Evolutionary conservation across 1,140 invertebrate genomes (phyloP).

Genomic region (Atta cephalotes): DNA sequence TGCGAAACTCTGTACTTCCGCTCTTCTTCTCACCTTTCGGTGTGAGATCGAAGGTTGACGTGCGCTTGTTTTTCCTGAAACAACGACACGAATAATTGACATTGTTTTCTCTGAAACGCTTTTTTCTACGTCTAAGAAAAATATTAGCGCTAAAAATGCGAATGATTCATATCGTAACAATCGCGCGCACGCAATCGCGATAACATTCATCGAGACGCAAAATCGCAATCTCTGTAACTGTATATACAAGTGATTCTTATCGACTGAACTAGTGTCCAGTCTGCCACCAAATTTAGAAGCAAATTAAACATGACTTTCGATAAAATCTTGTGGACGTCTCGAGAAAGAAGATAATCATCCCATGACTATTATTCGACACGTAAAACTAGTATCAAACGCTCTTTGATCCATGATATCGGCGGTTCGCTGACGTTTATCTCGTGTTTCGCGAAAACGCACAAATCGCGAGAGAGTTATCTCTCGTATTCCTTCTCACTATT

Average conservation of each 20-base stretch:
- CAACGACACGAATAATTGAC: not conserved
- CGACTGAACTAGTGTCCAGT: not conserved
- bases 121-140: slow-evolving; percentile 22
- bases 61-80: not conserved
- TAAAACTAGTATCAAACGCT: slow-evolving; percentile 13
- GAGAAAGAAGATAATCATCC: not conserved
- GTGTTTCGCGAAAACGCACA: not conserved
- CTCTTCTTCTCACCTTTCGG: not conserved
- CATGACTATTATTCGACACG: not conserved
- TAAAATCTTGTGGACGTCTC: not conserved
- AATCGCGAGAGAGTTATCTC: slow-evolving; percentile 17
- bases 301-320: not conserved
- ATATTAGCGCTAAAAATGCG: slow-evolving; percentile 4
- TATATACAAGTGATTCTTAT: slow-evolving; percentile 22
- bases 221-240: not conserved
- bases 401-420: slow-evolving; percentile 1
- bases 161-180: slow-evolving; percentile 19
- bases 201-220: slow-evolving; percentile 24
- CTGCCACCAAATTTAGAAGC: not conserved
- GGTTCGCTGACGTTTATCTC: slow-evolving; percentile 1
- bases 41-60: slow-evolving; percentile 2
- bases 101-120: slow-evolving; percentile 4
- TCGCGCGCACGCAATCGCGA: slow-evolving; percentile 17
- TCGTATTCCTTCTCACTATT: not conserved
- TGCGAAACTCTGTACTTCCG: too few relatives aligned